Evolutionary conservation across 1,140 invertebrate genomes (phyloP), one percentile per base, ranked within the genome.

Genomic region (Drosophila melanica): DNA sequence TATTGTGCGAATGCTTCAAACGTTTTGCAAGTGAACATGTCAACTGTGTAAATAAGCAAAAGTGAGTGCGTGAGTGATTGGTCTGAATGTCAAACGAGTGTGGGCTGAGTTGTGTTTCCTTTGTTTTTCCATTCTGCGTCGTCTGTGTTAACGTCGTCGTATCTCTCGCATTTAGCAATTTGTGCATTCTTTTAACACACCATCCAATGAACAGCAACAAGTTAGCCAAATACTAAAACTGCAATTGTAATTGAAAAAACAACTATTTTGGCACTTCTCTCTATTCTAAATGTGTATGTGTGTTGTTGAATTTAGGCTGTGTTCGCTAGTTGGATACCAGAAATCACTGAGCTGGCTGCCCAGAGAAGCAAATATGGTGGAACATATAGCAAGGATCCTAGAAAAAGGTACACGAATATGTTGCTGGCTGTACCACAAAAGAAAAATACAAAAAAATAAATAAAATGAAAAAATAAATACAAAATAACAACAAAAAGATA

Each of bases 271-370:
- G 68, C 73, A 76, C 73, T 55, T 57, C 55, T 73, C 37, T 63
- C 44, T 66, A 77, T 80, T 89, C 77, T 90, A 86, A 90, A 79
- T 87, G 74, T 91, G 85, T 90, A 81, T 91, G 90, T 91, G 90
- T 91, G 84, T 77, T 87, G 81, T 91, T 90, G 77, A 90, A 81
- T 91, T 81, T 97, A 98, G 97, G 97, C 97, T 95, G 97, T 99
- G 95, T 99, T 99, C 96, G 98, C 98, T 94, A 98, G 97, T 95
- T 98, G 97, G 97, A 98, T 99, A 94, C 98, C 98, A 93, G 98
- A 99, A 96, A 99, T 99, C 94, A 98, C 97, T 93, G 98, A 98
- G 94, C 96, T 99, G 94, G 96, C 98, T 93, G 98, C 97, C 93
- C 97, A 98, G 94, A 95, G 98, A 93, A 96, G 97, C 95, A 98